Conservation (phyloP, 2,888 invertebrate species). For the Euproctis similis region DNA sequence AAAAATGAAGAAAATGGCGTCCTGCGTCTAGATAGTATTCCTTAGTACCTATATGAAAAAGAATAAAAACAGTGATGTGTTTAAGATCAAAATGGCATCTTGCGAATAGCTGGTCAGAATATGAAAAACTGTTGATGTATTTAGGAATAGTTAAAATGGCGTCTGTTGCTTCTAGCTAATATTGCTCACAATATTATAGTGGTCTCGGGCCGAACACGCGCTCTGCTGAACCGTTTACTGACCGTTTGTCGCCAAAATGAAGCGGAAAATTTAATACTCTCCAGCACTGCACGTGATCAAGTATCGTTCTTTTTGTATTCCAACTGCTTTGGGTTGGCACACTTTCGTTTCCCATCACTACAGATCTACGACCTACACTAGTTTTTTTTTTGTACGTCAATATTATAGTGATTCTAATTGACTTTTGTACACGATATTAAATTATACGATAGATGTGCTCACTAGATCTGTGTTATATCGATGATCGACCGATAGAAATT, state of each 20-base stretch:
- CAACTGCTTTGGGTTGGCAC: conserved; percentile 45
- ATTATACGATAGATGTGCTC: conserved; percentile 17
- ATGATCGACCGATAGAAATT: conserved; percentile 21
- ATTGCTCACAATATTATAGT: conserved; percentile 20
- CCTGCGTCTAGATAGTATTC: too few species aligned
- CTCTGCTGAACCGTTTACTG: conserved; percentile 43
- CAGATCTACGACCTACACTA: conserved; percentile 30
- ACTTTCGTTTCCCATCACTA: conserved; percentile 56
- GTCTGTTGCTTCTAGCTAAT: conserved; percentile 8
- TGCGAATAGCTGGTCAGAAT: too few species aligned
- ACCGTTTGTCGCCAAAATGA: conserved; percentile 63
- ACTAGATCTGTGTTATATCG: conserved; percentile 20
- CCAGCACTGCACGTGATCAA: conserved; percentile 62
- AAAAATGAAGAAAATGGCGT: too few species aligned
- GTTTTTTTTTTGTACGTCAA: conserved; percentile 28
- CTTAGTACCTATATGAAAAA: too few species aligned
- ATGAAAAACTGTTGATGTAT: too few species aligned
- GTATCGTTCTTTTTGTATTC: conserved; percentile 53
- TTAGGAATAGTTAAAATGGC: conserved; percentile 11
- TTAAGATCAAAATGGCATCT: too few species aligned
- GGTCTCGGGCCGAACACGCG: conserved; percentile 25
- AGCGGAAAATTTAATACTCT: conserved; percentile 69
- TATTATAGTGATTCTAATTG: conserved; percentile 44
- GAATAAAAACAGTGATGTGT: too few species aligned
- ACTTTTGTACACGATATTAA: conserved; percentile 33